Evolutionary conservation across 2,797 vertebrate species (phyloP), one percentile per base, ranked within the genome.

Genomic region (Botia kubotai): DNA sequence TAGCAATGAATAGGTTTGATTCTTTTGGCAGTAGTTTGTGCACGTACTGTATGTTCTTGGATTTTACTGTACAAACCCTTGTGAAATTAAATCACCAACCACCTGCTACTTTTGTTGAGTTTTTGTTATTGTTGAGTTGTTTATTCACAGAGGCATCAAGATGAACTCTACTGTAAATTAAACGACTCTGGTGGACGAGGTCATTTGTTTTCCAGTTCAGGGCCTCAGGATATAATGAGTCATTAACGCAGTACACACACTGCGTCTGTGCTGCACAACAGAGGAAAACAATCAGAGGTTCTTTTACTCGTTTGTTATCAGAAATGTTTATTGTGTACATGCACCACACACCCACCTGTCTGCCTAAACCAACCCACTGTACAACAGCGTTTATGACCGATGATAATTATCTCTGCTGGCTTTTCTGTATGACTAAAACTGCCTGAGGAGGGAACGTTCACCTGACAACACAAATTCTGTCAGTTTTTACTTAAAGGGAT

Each of bases 201-300:
- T 46, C 75, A 33, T 69, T 77, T 77, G 63, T 77, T 69, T 19
- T 69, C 50, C 19, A 77, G 50, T 67, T 43, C 21, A 11, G 16
- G 52, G 65, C 65, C 21, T 77, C 43, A 53, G 52, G 65, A 77
- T 77, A 57, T 43, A 68, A 77, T 58, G 75, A 77, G 52, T 58
- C 65, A 58, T 33, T 77, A 69, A 29, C 68, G 48, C 57, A 26
- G 36, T 43, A 62, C 17, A 23, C 50, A 76, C 1, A 11, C 33
- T 17, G 50, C 14, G 33, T 55, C 52, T 77, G 53, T 55, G 66
- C 62, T 36, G 53, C 48, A 76, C 4, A 0, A 23, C 4, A 26
- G 48, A 66, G 62, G 74, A 57, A 77, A 58, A 68, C 16, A 23
- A 29, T 3, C 6, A 72, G 6, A 21, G 19, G 6, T 19, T 69